phyloP scores from a whole-genome alignment of 2,113 vertebrate genomes.

The Microcebus jonahi region DNA sequence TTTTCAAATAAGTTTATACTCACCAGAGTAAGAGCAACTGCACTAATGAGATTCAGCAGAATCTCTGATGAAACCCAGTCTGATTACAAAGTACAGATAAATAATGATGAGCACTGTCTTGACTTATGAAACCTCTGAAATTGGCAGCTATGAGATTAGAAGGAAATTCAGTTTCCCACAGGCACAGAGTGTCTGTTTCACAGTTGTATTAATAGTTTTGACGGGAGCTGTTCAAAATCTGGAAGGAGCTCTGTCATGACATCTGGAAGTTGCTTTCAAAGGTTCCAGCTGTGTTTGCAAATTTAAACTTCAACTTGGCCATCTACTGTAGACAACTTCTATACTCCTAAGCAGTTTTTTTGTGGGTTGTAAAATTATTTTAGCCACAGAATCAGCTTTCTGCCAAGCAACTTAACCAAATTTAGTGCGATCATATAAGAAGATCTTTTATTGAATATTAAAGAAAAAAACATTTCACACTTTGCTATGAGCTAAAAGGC shows the following conservation, averaged over 20 bases:
- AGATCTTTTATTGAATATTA: not conserved
- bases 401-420: slow-evolving; percentile 29
- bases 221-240: slow-evolving; percentile 40
- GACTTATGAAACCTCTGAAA: slow-evolving; percentile 2
- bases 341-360: slow-evolving; percentile 25
- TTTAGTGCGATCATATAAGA: not conserved
- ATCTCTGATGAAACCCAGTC: not conserved
- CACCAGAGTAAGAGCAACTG: not conserved
- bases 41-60: not conserved
- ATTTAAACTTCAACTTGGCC: slow-evolving; percentile 48
- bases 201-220: not conserved
- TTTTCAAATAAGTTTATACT: not conserved
- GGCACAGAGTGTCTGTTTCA: not conserved
- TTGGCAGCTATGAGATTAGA: not conserved
- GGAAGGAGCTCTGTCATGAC: not conserved
- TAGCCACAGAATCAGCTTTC: slow-evolving; percentile 23
- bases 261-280: slow-evolving; percentile 48
- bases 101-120: slow-evolving; percentile 17
- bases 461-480: not conserved
- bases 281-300: slow-evolving; percentile 62
- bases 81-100: not conserved
- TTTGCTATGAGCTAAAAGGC: not conserved
- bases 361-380: slow-evolving; percentile 39
- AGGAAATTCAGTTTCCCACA: slow-evolving; percentile 28
- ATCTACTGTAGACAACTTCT: not conserved